Percentiles rank a stretch among this genome's conserved stretches.
Conservation (phyloP, 2,888 invertebrate species). For the Rhabditoides inermis region DNA sequence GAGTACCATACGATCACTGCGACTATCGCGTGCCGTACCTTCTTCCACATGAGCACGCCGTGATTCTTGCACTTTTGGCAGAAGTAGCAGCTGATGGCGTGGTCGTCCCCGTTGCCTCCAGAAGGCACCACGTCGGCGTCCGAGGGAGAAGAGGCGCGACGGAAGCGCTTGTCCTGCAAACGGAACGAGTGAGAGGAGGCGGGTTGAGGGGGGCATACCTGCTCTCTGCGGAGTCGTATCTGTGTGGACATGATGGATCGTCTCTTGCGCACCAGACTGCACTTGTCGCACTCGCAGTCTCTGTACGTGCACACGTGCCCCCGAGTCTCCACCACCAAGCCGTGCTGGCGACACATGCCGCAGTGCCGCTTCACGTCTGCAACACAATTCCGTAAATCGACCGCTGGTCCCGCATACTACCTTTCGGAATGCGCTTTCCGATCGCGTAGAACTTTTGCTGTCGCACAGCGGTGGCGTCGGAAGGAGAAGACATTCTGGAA, state of each 20-base stretch:
- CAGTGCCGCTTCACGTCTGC: conserved; percentile 46
- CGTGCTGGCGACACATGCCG: conserved; percentile 48
- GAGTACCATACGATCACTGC: neutral
- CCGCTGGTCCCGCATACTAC: conserved; percentile 6
- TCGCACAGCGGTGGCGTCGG: too few relatives aligned
- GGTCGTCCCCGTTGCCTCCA: too few relatives aligned
- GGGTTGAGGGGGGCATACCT: too few relatives aligned
- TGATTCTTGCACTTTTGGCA: conserved; percentile 51
- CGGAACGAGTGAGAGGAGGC: too few relatives aligned
- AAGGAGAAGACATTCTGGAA: too few relatives aligned
- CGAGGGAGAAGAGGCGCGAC: conserved; percentile 33
- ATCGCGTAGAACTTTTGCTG: conserved; percentile 36
- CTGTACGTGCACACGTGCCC: conserved; percentile 45
- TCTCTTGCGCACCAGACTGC: conserved; percentile 40
- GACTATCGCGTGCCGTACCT: conserved; percentile 21
- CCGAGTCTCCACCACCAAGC: conserved; percentile 38
- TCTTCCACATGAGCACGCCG: conserved; percentile 45
- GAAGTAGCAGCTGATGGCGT: conserved; percentile 40
- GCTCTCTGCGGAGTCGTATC: conserved; percentile 45
- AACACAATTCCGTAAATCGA: neutral
- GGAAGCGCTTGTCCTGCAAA: too few relatives aligned
- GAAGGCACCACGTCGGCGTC: conserved; percentile 44
- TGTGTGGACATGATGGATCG: conserved; percentile 48
- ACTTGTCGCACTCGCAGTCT: conserved; percentile 40
- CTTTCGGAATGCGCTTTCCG: conserved; percentile 34